Evolutionary conservation across 2,797 vertebrate species (phyloP).

Genomic region (Allobates femoralis): DNA sequence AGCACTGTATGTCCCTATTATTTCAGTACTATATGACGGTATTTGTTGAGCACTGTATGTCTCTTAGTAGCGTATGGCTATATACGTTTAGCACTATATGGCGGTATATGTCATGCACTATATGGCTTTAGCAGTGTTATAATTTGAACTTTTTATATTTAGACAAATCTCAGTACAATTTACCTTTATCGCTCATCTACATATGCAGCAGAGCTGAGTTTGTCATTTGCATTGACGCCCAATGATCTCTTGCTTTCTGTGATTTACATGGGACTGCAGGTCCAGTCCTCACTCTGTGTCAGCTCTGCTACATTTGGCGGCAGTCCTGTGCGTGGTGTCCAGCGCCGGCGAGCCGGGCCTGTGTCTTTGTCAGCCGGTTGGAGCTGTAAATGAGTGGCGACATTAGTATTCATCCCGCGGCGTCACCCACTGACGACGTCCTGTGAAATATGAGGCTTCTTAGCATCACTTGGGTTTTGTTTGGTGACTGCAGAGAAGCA

Average conservation of each 20-base stretch:
- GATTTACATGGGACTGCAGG: neutral
- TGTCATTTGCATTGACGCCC: neutral
- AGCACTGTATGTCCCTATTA: neutral
- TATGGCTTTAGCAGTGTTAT: neutral
- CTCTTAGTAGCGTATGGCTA: neutral
- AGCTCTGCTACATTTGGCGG: conserved; percentile 3
- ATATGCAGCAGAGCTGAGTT: neutral
- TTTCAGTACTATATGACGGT: neutral
- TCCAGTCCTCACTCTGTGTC: neutral
- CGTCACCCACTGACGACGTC: conserved; percentile 30
- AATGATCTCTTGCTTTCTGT: neutral
- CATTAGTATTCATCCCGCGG: conserved; percentile 62
- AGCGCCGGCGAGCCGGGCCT: neutral
- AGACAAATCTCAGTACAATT: neutral
- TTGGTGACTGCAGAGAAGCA: conserved; percentile 30
- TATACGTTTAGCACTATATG: neutral
- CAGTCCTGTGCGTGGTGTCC: neutral
- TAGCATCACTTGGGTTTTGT: conserved; percentile 37
- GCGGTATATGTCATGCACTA: neutral
- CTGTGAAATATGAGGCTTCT: conserved; percentile 48
- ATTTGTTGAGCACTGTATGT: neutral
- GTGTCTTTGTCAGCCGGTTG: conserved; percentile 17
- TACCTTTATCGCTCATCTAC: too few species aligned
- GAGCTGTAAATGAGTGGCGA: conserved; percentile 42
- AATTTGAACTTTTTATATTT: too few species aligned